Conservation (phyloP, 2,797 vertebrate genomes). For the Pseudochirops cupreus region DNA sequence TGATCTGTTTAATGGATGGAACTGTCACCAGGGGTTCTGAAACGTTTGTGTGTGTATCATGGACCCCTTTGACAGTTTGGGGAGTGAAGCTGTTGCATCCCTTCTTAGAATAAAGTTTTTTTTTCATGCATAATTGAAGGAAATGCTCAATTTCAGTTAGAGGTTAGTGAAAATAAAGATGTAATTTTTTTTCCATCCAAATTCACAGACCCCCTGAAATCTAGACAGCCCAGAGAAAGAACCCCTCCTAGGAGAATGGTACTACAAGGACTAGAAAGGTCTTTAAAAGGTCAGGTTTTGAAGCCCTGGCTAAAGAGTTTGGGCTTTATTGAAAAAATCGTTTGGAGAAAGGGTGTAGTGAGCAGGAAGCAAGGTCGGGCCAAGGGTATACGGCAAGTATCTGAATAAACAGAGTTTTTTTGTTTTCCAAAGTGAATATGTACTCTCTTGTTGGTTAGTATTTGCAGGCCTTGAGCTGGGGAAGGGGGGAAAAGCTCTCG, state of each 20-base stretch:
- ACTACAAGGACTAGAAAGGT: not conserved
- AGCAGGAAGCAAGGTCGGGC: not conserved
- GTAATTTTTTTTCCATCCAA: not conserved
- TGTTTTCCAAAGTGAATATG: not conserved
- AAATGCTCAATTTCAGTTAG: not conserved
- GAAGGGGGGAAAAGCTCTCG: not conserved
- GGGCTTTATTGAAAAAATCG: not conserved
- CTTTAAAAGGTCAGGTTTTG: not conserved
- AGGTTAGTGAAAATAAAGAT: not conserved
- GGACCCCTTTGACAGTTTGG: not conserved
- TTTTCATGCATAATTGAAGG: not conserved
- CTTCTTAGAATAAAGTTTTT: not conserved
- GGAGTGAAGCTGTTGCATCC: not conserved
- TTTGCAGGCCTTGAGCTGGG: not conserved
- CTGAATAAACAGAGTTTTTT: not conserved
- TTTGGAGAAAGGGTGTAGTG: not conserved
- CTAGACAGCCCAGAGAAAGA: slow-evolving; percentile 13
- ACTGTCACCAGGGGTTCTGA: not conserved
- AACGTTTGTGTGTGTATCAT: not conserved
- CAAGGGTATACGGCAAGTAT: not conserved
- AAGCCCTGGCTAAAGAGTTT: not conserved
- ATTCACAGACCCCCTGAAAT: not conserved
- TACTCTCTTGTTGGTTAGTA: not conserved
- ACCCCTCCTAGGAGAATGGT: not conserved
- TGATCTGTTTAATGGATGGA: not conserved